Conservation (phyloP, 30 jellyfish, hydroid and myxozoan species). For the Turritopsis dohrnii region DNA sequence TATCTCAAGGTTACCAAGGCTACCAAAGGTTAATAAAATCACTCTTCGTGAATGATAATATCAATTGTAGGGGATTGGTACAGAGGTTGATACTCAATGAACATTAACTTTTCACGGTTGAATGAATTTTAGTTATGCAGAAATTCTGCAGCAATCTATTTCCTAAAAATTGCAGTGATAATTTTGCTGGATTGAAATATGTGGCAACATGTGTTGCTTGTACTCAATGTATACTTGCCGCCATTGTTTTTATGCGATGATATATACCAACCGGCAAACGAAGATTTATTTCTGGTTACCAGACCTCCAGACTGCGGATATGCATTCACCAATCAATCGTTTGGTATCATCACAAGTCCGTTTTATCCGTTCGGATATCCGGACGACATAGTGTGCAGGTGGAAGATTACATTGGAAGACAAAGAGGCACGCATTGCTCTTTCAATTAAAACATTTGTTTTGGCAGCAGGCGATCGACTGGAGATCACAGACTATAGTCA, state of each 20-base stretch:
- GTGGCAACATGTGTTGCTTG: no score
- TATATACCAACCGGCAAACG: neutral
- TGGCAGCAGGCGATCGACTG: slow-evolving; percentile 41
- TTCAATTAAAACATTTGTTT: slow-evolving; percentile 19
- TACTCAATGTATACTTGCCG: no score
- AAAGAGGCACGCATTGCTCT: slow-evolving; percentile 59
- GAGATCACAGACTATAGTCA: slow-evolving; percentile 33
- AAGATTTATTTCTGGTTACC: neutral
- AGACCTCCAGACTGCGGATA: neutral
- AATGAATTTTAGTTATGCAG: neutral
- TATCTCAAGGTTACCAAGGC: neutral
- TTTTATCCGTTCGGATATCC: slow-evolving; percentile 24
- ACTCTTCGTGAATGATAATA: neutral
- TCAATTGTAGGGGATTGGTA: neutral
- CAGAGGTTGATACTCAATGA: neutral
- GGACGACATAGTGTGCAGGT: slow-evolving; percentile 25
- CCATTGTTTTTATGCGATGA: neutral
- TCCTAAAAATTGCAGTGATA: no score
- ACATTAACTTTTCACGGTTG: neutral
- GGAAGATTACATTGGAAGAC: slow-evolving; percentile 55
- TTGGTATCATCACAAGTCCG: slow-evolving; percentile 35
- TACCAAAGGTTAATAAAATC: no score
- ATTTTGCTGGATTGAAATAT: no score
- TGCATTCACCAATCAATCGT: slow-evolving; percentile 12
- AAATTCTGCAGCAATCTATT: neutral